Evolutionary conservation across 2,797 vertebrate species (phyloP), one percentile per base, ranked within the genome.

Genomic region (Pseudochaenichthys georgianus): DNA sequence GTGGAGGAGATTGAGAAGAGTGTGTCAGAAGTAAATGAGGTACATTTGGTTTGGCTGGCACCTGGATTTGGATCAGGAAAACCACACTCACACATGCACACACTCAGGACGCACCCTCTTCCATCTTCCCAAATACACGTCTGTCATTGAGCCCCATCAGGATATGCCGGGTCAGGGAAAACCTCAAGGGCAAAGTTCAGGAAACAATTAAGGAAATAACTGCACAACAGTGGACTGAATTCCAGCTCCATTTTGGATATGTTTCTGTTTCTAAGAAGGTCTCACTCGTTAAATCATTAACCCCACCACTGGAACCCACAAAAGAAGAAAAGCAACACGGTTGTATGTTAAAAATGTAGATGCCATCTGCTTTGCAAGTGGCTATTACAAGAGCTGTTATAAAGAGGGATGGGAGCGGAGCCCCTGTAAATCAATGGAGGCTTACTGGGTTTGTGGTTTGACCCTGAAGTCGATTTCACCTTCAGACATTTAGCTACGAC

Each of bases 171-270:
- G 90, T 91, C 87, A 87, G 80, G 77, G 77, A 66, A 86, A 91
- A 87, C 84, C 91, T 89, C 81, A 80, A 77, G 91, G 88, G 87
- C 87, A 93, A 91, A 93, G 94, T 89, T 94, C 92, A 95, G 95
- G 93, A 95, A 94, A 89, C 93, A 94, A 94, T 95, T 95, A 94
- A 77, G 73, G 53, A 89, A 91, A 90, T 92, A 92, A 94, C 76
- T 85, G 85, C 75, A 70, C 80, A 70, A 80, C 58, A 66, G 83
- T 53, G 64, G 70, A 67, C 47, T 0, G 23, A 81, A 81, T 73
- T 74, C 75, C 83, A 69, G 70, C 10, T 78, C 61, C 60, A 62
- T 70, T 81, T 78, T 70, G 67, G 84, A 86, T 78, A 60, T 62
- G 54, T 63, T 83, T 89, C 90, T 85, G 84, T 88, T 89, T 89